Evolutionary conservation across 2,888 invertebrate species (phyloP).

Genomic region (Campoletis raptor): DNA sequence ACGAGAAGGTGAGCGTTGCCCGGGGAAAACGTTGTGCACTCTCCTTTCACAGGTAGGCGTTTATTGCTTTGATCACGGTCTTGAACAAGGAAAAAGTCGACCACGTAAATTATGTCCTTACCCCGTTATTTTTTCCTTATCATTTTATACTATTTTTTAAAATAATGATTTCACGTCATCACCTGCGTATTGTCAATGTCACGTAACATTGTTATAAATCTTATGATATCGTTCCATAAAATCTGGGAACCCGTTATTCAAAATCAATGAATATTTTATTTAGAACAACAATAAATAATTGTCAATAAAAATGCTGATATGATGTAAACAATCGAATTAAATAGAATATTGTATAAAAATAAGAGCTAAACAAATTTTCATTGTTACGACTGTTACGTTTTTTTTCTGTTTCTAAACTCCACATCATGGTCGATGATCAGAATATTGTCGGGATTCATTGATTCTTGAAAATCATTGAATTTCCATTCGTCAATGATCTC

Average conservation of each 20-base stretch:
- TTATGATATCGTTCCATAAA: neutral
- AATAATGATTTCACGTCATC: conserved; percentile 1
- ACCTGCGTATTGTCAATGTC: neutral
- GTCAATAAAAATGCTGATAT: neutral
- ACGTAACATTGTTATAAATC: neutral
- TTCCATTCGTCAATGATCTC: neutral
- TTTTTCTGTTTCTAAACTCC: neutral
- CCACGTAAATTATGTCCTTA: conserved; percentile 49
- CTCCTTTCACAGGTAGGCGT: conserved; percentile 48
- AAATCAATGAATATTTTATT: too few species aligned
- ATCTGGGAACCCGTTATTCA: neutral
- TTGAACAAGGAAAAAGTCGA: conserved; percentile 41
- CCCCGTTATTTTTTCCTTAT: conserved; percentile 25
- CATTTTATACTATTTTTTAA: neutral
- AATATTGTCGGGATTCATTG: neutral
- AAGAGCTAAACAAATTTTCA: neutral
- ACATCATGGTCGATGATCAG: neutral
- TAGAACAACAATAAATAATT: too few species aligned
- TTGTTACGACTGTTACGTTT: neutral
- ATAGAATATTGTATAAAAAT: neutral
- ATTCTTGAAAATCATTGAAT: neutral
- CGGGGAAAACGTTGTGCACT: conserved; percentile 31
- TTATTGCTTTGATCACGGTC: conserved; percentile 27
- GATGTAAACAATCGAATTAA: neutral
- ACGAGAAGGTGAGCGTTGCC: conserved; percentile 50